Base-by-base conservation (phyloP, 2,797 vertebrate genomes). In the Luscinia megarhynchos region DNA sequence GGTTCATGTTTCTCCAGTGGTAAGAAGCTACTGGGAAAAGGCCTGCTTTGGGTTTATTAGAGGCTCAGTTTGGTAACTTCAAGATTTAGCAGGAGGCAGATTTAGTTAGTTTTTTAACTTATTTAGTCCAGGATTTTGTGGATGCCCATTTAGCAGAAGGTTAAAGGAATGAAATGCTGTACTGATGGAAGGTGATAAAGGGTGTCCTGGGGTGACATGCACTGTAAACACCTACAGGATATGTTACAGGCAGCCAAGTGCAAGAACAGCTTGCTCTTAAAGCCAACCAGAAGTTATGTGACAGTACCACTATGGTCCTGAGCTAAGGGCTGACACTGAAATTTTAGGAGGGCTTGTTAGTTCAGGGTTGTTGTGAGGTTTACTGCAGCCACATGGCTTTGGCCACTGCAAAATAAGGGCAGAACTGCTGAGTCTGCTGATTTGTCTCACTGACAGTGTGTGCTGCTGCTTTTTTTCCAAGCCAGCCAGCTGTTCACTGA, bases 401-500 rank as follows among this genome's bases (percentile, higher is more conserved):
- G 59, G 19, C 51, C 23, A 4, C n/a, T 18, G 51, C 12, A n/a
- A 45, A 63, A 70, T 50, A 53, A 4, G 53, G 75, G 10, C 10
- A 30, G 34, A 87, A 22, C 14, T 77, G 50, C 84, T 76, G n/a
- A 70, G 40, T 59, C 29, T 79, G 46, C 23, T 34, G 48, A 6
- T 67, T 79, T 66, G 38, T 68, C 40, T 73, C 0, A 0, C 76
- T 85, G 82, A 32, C 53, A 22, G 38, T 41, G 53, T 78, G 59
- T 53, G 69, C 22, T 50, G 55, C 50, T 87, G 54, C 6, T 55
- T 91, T 85, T 66, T 61, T 46, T 17, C 0, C 27, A 3, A 77
- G 54, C 24, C n/a, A 41, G 48, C 36, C 92, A 95, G 89, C 87
- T 96, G 94, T 64, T 94, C 23, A 2, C 30, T 84, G 88, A 57